Evolutionary conservation across 1,140 invertebrate genomes (phyloP), one percentile per base, ranked within the genome.

Genomic region (Galleria mellonella): DNA sequence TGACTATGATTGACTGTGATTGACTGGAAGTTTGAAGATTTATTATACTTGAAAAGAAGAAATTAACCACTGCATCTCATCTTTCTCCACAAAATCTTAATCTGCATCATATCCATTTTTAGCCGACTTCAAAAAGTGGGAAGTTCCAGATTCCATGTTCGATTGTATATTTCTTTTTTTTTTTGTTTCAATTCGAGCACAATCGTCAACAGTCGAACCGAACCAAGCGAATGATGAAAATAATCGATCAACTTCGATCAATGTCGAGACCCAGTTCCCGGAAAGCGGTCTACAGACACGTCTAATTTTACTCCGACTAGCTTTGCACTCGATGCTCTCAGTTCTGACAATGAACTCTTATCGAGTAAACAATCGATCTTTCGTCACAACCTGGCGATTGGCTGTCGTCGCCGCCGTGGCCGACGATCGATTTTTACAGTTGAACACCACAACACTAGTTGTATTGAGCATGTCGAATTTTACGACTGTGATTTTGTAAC

Each of bases 311-410:
- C 73, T 79, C 64, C 56, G 63, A 63, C 53, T 68, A 76, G 63
- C 74, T 79, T 82, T 63, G 73, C 73, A 79, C 73, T 78, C 61
- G 56, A 47, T 62, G 46, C 11, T 37, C 14, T 8, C 17, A 23
- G 35, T 43, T 73, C 81, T 84, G 81, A 84, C 78, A 81, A 84
- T 84, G 81, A 84, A 84, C 76, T 81, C 76, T 64, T 65, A 70
- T 73, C 51, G 58, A 62, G 68, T 84, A 84, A 84, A 84, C 81
- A 84, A 55, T 64, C 46, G 58, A 72, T 81, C 81, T 60, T 36
- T 82, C 75, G 65, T 40, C 77, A 62, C 66, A 63, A 61, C 55
- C 81, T 84, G 81, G 75, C 58, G 63, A 68, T 63, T 62, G 65
- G 63, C 71, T 69, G 65, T 84, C 81, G 59, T 39, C 77, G 57